Evolutionary conservation across 2,888 invertebrate species (phyloP), one percentile per base, ranked within the genome.

Genomic region (Gymnosoma rotundatum): DNA sequence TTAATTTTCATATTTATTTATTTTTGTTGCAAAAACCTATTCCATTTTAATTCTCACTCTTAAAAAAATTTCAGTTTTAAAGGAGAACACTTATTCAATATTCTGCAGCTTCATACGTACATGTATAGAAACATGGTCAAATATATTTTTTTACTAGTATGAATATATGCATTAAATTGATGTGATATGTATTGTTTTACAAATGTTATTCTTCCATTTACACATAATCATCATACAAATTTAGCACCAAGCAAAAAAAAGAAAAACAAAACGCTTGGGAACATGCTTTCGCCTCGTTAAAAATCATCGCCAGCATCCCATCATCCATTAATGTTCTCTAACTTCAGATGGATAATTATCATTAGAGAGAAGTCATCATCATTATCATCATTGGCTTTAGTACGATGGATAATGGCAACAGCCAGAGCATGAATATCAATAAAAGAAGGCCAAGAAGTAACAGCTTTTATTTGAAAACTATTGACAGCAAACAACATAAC

Each of bases 401-500:
- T 52, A 38, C 67, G 50, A 61, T 78, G 81, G 72, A 78, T 78
- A 81, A 81, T 84, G 78, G 80, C 73, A 52, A 66, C n/a, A 74
- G 69, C 69, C 56, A 76, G 52, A 64, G 78, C 75, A 69, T 81
- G 78, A 78, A 84, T 78, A 81, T 81, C 74, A 81, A 81, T 78
- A 78, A 81, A 84, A 74, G 69, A 84, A 84, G 84, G 81, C 81
- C 78, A 81, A 81, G 66, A 78, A 74, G 84, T 50, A 73, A 78
- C 79, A 81, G 81, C 84, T 78, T 75, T 54, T 78, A 81, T 84
- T 84, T 78, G 78, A 84, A 84, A 84, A 70, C 81, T 84, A 84
- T 84, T 84, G 84, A 84, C 84, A 84, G 84, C 85, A 69, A 76
- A 86, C 83, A 86, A 81, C 85, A 86, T 86, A 86, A 86, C 85